Percentiles rank a stretch among this genome's conserved stretches.
Conservation (phyloP, 2,888 invertebrate genomes). For the Catocala fraxini region DNA sequence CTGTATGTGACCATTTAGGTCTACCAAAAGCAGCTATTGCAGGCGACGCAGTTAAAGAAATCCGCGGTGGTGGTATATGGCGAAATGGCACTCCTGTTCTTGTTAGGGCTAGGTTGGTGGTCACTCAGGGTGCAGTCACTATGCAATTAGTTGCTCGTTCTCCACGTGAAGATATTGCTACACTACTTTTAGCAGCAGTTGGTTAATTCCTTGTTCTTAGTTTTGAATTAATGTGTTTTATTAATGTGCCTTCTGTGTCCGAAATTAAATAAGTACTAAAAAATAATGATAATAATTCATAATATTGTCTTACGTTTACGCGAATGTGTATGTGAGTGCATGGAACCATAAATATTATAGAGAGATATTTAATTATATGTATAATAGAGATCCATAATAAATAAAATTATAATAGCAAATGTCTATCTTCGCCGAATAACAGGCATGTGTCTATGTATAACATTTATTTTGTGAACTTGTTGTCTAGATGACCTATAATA, state of each 20-base stretch:
- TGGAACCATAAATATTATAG: too few species aligned
- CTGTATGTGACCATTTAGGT: constrained; percentile 71
- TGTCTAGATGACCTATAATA: too few species aligned
- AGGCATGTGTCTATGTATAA: too few species aligned
- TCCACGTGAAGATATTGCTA: constrained; percentile 93
- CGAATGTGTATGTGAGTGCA: too few species aligned
- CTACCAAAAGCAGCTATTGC: constrained; percentile 63
- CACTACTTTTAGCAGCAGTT: constrained; percentile 94
- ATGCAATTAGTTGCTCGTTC: constrained; percentile 97
- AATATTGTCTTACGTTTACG: too few species aligned
- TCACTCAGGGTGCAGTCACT: constrained; percentile 92
- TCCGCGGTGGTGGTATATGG: constrained; percentile 90
- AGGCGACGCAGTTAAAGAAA: constrained; percentile 72
- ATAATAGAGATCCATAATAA: too few species aligned
- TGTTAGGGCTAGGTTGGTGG: constrained; percentile 93
- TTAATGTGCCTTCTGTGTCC: constrained; percentile 17
- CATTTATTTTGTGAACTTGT: too few species aligned
- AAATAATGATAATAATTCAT: too few species aligned
- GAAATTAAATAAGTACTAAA: neutral
- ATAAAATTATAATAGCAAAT: too few species aligned
- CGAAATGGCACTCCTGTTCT: constrained; percentile 95
- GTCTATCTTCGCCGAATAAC: too few species aligned
- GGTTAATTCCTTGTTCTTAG: constrained; percentile 85
- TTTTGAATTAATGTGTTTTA: constrained; percentile 6
- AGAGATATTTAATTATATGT: too few species aligned